Evolutionary conservation across 2,113 vertebrate species (phyloP), one percentile per base, ranked within the genome.

Genomic region (Protomyctophum bolini): DNA sequence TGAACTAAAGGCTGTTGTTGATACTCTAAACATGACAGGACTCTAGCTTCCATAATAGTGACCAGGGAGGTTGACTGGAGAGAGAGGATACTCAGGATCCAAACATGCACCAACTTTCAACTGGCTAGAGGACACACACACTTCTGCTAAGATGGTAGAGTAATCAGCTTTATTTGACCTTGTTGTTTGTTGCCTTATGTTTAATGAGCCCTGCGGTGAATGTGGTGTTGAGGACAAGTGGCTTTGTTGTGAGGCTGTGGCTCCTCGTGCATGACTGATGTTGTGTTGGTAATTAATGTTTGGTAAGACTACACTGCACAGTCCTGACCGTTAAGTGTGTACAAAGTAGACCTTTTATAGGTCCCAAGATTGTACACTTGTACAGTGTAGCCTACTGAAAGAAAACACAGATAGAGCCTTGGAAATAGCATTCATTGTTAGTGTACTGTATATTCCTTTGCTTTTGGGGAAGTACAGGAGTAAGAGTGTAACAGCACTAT

Each of bases 131-230:
- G 62, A 83, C 50, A 85, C 54, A 70, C 69, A 55, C 33, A 52
- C 65, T 54, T 6, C 73, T 57, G 62, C 69, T 74, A 92, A 91
- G 50, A 94, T 94, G 93, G 93, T 94, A 87, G 86, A 76, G 83
- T 83, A 82, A 60, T 58, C 75, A 63, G 45, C 47, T 72, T 29
- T 46, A 58, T 75, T n/a, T 70, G 15, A 48, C 6, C 2, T 61
- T 41, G 6, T 50, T 41, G 8, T 70, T 70, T 50, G 57, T 49
- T 74, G 62, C n/a, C 63, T 7, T 73, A 6, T 59, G 61, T 11
- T 68, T 29, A 21, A 9, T 47, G 57, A 14, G 60, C 67, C 83
- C 63, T 41, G 33, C 5, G 82, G 47, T 82, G 57, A 74, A 68
- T 70, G 68, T 33, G 58, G 73, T 62, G 59, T 66, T 41, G 33